Evolutionary conservation across 2,888 invertebrate species (phyloP).

Genomic region (Harpalus rubripes): DNA sequence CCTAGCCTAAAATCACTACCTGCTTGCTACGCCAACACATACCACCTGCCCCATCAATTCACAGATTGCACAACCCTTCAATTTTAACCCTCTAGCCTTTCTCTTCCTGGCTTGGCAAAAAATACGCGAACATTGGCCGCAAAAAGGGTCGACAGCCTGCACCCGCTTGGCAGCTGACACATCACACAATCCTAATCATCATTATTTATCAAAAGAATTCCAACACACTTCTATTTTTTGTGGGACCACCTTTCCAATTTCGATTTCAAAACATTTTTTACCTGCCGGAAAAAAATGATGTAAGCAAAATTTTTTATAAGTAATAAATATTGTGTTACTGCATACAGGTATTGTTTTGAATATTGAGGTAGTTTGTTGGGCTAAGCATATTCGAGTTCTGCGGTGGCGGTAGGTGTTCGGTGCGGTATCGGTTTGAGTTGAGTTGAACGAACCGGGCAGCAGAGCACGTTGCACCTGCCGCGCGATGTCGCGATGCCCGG

Average conservation of each 20-base stretch:
- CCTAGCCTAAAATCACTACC: background rate
- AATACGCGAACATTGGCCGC: constrained; percentile 28
- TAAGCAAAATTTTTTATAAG: background rate
- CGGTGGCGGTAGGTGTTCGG: constrained; percentile 29
- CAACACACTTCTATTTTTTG: constrained; percentile 9
- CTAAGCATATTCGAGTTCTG: background rate
- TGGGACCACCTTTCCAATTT: constrained; percentile 22
- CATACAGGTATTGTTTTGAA: background rate
- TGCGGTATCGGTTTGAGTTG: constrained; percentile 8
- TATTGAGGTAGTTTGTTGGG: constrained; percentile 17
- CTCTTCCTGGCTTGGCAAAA: constrained; percentile 38
- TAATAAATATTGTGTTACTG: background rate
- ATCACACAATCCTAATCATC: background rate
- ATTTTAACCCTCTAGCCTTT: constrained; percentile 29
- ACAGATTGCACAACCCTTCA: constrained; percentile 59
- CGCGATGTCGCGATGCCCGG: constrained; percentile 23
- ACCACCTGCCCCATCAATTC: constrained; percentile 40
- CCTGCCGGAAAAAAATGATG: background rate
- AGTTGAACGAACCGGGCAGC: constrained; percentile 57
- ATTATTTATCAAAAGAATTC: constrained; percentile 36
- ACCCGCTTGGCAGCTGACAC: constrained; percentile 39
- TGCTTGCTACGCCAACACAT: background rate
- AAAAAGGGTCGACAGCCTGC: constrained; percentile 26
- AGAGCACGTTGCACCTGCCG: constrained; percentile 52
- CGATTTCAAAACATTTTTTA: constrained; percentile 17